phyloP scores from a whole-genome alignment of 2,797 vertebrate genomes.

The Coendou prehensilis region DNA sequence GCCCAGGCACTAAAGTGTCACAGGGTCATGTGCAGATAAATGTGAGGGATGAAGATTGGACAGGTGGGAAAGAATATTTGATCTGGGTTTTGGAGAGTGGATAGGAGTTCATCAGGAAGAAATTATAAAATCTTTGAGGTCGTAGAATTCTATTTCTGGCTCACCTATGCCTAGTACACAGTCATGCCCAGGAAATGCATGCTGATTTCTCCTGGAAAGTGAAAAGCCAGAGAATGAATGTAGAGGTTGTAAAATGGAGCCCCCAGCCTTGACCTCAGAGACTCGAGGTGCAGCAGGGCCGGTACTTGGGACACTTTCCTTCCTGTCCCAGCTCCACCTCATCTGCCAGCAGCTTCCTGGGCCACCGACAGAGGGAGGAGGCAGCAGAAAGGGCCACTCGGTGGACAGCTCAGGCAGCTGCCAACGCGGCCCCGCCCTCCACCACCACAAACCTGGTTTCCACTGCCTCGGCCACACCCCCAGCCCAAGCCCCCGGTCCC shows the following conservation, averaged over 20 bases:
- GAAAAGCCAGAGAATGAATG: not conserved
- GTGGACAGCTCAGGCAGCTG: not conserved
- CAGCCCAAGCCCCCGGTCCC: conserved; percentile 56
- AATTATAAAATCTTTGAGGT: not conserved
- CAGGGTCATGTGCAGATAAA: not conserved
- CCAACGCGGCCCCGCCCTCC: not conserved
- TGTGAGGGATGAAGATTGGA: not conserved
- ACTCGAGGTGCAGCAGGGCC: not conserved
- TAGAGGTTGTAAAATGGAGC: not conserved
- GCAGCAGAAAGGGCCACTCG: not conserved
- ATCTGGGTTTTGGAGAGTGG: conserved; percentile 32
- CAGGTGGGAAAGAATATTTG: not conserved
- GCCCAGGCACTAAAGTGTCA: not conserved
- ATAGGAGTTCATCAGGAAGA: conserved; percentile 49
- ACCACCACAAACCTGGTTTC: not conserved
- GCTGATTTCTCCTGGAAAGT: not conserved
- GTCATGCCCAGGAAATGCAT: not conserved
- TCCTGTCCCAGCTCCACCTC: not conserved
- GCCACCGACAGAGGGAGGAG: not conserved
- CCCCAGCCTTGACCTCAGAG: not conserved
- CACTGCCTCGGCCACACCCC: conserved; percentile 1
- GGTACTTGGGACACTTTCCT: not conserved
- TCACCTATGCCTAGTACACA: not conserved
- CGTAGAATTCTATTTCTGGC: not conserved
- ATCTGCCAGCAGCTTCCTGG: not conserved